phyloP scores from a whole-genome alignment of 2,888 invertebrate genomes.

The Allolobophora icterica region DNA sequence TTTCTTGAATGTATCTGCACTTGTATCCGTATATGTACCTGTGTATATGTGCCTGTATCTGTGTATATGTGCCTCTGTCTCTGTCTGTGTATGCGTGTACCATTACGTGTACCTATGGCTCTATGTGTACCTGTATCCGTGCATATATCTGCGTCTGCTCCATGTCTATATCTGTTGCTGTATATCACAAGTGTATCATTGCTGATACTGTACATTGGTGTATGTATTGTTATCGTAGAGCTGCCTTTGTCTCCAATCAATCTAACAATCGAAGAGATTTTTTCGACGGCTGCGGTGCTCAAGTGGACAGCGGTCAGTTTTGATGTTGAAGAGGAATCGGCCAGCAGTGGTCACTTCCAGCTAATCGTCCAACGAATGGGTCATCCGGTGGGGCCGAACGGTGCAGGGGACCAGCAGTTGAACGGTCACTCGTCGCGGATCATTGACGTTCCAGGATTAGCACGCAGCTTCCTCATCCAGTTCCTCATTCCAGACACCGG shows the following conservation, averaged over 20 bases:
- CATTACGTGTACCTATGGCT: no score
- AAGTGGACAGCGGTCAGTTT: constrained; percentile 6
- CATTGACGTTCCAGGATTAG: not conserved
- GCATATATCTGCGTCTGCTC: no score
- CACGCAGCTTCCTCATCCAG: constrained; percentile 17
- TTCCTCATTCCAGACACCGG: constrained; percentile 11
- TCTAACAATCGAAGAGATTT: not conserved
- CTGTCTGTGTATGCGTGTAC: no score
- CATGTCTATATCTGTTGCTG: no score
- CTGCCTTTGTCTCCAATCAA: constrained; percentile 6
- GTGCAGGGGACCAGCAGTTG: not conserved
- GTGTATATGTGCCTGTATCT: no score
- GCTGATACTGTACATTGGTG: no score
- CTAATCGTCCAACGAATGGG: not conserved
- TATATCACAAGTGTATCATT: not conserved
- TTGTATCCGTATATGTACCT: no score
- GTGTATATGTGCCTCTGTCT: no score
- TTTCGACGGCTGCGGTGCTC: not conserved
- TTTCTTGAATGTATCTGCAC: no score
- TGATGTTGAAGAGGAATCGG: not conserved
- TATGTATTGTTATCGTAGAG: not conserved
- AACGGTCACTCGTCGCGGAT: not conserved
- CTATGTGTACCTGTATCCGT: no score
- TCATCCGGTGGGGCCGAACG: not conserved
- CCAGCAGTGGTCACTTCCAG: not conserved